Conservation (phyloP, 2,797 vertebrate genomes). For the Halcyon badia region DNA sequence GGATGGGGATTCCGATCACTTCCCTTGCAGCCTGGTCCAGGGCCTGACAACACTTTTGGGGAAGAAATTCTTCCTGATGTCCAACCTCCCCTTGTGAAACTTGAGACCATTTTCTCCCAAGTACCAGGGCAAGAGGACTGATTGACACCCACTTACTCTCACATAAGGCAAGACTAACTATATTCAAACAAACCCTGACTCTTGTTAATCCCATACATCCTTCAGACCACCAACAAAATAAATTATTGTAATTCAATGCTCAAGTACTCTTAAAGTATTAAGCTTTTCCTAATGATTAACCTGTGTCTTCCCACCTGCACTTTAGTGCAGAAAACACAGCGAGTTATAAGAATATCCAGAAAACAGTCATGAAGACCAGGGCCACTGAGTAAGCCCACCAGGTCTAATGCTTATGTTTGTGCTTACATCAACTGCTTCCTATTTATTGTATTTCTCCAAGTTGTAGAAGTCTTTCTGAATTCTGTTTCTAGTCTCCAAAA, state of each 20-base stretch:
- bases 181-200: background rate
- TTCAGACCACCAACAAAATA: background rate
- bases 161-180: background rate
- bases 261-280: background rate
- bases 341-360: background rate
- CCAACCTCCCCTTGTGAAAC: background rate
- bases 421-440: background rate
- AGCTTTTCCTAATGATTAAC: background rate
- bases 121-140: background rate
- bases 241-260: background rate
- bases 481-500: background rate
- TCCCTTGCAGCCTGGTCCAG: background rate
- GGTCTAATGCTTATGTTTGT: background rate
- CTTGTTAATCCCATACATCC: background rate
- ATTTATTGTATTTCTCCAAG: background rate
- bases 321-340: background rate
- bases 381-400: background rate
- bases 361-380: background rate
- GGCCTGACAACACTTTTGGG: background rate
- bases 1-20: background rate
- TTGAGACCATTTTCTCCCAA: background rate
- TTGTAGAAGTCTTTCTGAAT: background rate
- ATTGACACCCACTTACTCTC: background rate
- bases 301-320: background rate
- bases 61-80: background rate